These are phyloP conservation scores for Andrena praecox DNA, from an alignment of 2,888 invertebrate genomes.

Conservation along the genomic window DNA sequence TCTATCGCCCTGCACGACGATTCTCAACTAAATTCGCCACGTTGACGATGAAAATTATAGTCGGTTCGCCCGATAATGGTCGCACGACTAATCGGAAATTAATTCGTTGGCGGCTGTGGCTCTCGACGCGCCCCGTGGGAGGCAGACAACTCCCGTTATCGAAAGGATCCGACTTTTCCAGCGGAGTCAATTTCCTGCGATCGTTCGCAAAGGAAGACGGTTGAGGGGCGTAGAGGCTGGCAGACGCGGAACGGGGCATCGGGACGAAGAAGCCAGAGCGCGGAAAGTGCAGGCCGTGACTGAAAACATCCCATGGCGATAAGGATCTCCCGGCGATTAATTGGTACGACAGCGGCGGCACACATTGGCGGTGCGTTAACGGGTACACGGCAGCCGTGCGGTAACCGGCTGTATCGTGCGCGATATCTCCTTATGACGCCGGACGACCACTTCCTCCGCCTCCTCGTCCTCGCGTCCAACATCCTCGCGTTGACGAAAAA, in stretches of 20 bases:
- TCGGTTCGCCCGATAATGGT: not conserved
- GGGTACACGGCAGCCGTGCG: constrained; percentile 55
- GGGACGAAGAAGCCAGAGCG: constrained; percentile 52
- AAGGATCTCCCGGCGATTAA: constrained; percentile 81
- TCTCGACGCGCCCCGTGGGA: constrained; percentile 28
- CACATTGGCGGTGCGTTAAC: constrained; percentile 70
- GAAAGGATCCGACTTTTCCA: constrained; percentile 40
- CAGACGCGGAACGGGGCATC: constrained; percentile 39
- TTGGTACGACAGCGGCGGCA: constrained; percentile 84
- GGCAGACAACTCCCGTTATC: constrained; percentile 34
- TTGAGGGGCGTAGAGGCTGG: constrained; percentile 14
- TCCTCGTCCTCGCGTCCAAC: constrained; percentile 7
- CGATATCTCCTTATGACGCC: constrained; percentile 71
- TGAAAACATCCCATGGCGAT: constrained; percentile 72
- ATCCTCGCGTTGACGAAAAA: not conserved
- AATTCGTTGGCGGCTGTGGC: constrained; percentile 13
- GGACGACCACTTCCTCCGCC: constrained; percentile 64
- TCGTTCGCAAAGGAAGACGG: constrained; percentile 2
- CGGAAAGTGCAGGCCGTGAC: constrained; percentile 68
- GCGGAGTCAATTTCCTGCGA: constrained; percentile 54
- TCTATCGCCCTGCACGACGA: not conserved
- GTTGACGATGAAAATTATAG: not conserved
- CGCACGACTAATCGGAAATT: constrained; percentile 56
- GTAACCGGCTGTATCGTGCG: constrained; percentile 64
- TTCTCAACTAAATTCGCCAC: not conserved